These are phyloP conservation scores for Scaptomyza caliginosa DNA, from an alignment of 2,888 invertebrate genomes.

Conservation along the genomic window DNA sequence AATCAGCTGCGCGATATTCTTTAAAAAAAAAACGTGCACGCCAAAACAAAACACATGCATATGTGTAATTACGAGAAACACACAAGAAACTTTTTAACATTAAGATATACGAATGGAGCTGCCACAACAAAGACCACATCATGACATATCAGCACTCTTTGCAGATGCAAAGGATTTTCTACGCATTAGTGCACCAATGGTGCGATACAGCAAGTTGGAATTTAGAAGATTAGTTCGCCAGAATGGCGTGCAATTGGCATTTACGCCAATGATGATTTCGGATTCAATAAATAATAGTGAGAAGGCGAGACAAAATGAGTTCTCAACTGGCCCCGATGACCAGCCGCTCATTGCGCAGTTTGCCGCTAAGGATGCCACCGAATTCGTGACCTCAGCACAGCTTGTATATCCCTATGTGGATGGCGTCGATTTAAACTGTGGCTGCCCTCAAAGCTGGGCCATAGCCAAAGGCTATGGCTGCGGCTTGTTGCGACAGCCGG, in stretches of 20 bases:
- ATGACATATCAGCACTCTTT: slow-evolving; percentile 88
- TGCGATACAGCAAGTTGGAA: slow-evolving; percentile 87
- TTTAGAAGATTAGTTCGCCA: slow-evolving; percentile 90
- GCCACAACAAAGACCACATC: slow-evolving; percentile 57
- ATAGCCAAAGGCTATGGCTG: slow-evolving; percentile 95
- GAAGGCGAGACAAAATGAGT: slow-evolving; percentile 93
- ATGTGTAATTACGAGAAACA: neutral
- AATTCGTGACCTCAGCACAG: slow-evolving; percentile 94
- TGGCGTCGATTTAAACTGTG: slow-evolving; percentile 98
- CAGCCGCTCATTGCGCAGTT: slow-evolving; percentile 96
- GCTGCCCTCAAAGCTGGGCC: slow-evolving; percentile 98
- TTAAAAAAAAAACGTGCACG: slow-evolving; percentile 8
- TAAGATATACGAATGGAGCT: slow-evolving; percentile 41
- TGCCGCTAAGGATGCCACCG: slow-evolving; percentile 93
- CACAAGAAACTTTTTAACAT: neutral
- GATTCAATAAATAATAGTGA: slow-evolving; percentile 95
- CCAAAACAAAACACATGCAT: slow-evolving; percentile 1
- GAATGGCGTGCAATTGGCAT: slow-evolving; percentile 94
- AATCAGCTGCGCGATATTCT: slow-evolving; percentile 22
- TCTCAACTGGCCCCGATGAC: slow-evolving; percentile 91
- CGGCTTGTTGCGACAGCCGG: slow-evolving; percentile 91
- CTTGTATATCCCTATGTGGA: slow-evolving; percentile 93
- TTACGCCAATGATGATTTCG: slow-evolving; percentile 98
- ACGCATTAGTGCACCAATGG: slow-evolving; percentile 97
- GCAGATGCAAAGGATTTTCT: slow-evolving; percentile 84